A percentile compares a stretch with the other conserved stretches of the same genome.
phyloP scores from a whole-genome alignment of 2,113 vertebrate species.

The Semicossyphus pulcher region DNA sequence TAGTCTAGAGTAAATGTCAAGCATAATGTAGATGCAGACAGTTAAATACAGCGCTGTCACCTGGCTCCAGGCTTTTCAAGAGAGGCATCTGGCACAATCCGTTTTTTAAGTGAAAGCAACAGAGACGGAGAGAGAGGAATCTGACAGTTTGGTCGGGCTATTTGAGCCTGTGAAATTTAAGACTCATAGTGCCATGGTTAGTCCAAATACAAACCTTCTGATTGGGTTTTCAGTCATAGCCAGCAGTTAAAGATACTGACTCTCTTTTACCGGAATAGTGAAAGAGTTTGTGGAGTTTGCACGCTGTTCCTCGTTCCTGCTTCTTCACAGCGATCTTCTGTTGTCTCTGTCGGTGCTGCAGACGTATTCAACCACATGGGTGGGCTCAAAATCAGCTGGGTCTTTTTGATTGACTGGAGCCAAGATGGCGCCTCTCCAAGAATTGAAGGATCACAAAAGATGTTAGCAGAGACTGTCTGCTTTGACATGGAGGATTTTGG shows the following conservation, averaged over 20 bases:
- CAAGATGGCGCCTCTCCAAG: constrained; percentile 39
- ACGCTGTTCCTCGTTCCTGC: constrained; percentile 32
- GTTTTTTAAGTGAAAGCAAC: constrained; percentile 47
- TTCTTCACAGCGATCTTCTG: constrained; percentile 33
- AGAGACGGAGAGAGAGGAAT: constrained; percentile 24
- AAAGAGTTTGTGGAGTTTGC: constrained; percentile 38
- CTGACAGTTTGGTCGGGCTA: constrained; percentile 29
- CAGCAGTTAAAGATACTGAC: constrained; percentile 11
- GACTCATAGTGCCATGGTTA: constrained; percentile 2
- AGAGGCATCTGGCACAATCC: constrained; percentile 15
- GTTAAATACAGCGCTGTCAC: constrained; percentile 33
- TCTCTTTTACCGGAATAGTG: not conserved
- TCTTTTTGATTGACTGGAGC: constrained; percentile 51
- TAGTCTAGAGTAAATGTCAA: constrained; percentile 15
- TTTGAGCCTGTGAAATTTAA: constrained; percentile 38
- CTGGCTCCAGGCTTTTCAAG: constrained; percentile 26
- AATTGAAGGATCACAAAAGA: constrained; percentile 44
- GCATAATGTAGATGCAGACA: constrained; percentile 24
- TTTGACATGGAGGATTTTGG: constrained; percentile 98
- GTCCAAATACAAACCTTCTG: constrained; percentile 13
- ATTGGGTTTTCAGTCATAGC: constrained; percentile 3
- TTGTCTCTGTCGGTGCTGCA: constrained; percentile 45
- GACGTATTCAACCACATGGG: constrained; percentile 19
- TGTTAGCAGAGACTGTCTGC: constrained; percentile 95
- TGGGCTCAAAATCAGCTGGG: constrained; percentile 55